These are phyloP conservation scores for Heterodera schachtii DNA, from an alignment of 1,140 invertebrate genomes.

Conservation along the genomic window DNA sequence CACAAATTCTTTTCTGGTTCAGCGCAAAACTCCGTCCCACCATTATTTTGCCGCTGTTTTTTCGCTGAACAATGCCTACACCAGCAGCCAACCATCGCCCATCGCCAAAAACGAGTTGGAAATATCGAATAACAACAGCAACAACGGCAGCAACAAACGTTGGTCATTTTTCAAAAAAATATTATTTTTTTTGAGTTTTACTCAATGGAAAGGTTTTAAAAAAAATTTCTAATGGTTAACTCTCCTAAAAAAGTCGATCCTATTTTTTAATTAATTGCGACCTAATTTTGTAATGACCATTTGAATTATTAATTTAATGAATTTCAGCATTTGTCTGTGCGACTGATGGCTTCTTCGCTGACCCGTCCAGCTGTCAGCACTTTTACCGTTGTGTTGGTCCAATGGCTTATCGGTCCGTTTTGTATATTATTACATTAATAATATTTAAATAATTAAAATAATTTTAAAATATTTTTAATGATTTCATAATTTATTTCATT, in stretches of 20 bases:
- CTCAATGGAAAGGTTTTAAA: no score
- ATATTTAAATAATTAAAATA: neutral
- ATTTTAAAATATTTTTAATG: neutral
- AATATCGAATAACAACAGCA: no score
- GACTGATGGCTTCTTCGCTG: conserved; percentile 50
- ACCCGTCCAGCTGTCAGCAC: conserved; percentile 46
- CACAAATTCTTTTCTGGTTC: neutral
- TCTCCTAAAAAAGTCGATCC: no score
- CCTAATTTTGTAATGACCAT: no score
- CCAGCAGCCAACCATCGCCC: neutral
- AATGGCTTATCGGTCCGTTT: conserved; percentile 38
- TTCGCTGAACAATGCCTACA: neutral
- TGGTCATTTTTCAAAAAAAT: neutral
- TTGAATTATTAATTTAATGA: neutral
- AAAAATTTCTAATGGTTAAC: no score
- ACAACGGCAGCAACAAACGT: neutral
- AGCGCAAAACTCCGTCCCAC: conserved; percentile 5
- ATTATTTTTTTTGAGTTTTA: no score
- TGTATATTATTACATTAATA: neutral
- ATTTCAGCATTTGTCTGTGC: conserved; percentile 45
- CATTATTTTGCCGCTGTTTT: neutral
- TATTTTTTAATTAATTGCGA: no score
- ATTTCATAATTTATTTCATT: conserved; percentile 11
- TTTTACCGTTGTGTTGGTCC: conserved; percentile 54
- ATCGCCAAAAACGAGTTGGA: conserved; percentile 15